These are phyloP conservation scores for Sialia sialis DNA, from an alignment of 2,113 vertebrate genomes.

Conservation along the genomic window DNA sequence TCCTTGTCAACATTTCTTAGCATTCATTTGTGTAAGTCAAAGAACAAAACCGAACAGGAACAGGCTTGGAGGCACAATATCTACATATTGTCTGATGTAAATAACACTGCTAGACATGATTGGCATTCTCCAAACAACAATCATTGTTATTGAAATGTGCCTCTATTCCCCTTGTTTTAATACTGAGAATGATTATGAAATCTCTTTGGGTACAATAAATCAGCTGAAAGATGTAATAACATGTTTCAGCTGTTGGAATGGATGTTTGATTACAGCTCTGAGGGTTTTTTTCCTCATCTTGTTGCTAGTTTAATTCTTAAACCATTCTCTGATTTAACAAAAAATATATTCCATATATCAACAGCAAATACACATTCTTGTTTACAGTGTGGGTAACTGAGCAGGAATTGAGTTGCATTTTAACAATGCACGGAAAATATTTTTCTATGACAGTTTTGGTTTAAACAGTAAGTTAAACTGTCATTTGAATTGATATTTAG, in stretches of 20 bases:
- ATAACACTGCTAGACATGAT: constrained; percentile 67
- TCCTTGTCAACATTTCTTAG: constrained; percentile 61
- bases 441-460: constrained; percentile 14
- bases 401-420: not conserved
- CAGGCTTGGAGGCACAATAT: constrained; percentile 76
- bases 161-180: constrained; percentile 80
- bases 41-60: constrained; percentile 71
- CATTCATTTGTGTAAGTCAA: constrained; percentile 74
- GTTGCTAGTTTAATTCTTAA: constrained; percentile 67
- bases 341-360: constrained; percentile 25
- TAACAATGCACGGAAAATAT: constrained; percentile 20
- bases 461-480: constrained; percentile 41
- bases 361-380: constrained; percentile 36
- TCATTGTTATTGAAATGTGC: constrained; percentile 87
- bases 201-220: constrained; percentile 75
- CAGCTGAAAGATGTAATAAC: constrained; percentile 72
- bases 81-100: constrained; percentile 76
- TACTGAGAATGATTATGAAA: constrained; percentile 78
- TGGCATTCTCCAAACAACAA: constrained; percentile 80
- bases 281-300: constrained; percentile 60
- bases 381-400: constrained; percentile 37
- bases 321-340: constrained; percentile 47
- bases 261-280: constrained; percentile 74
- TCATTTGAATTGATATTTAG: constrained; percentile 19
- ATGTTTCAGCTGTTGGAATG: constrained; percentile 69